Percentiles rank a stretch among this genome's conserved stretches.
phyloP scores from a whole-genome alignment of 2,113 vertebrate species.

The Epinephelus lanceolatus region DNA sequence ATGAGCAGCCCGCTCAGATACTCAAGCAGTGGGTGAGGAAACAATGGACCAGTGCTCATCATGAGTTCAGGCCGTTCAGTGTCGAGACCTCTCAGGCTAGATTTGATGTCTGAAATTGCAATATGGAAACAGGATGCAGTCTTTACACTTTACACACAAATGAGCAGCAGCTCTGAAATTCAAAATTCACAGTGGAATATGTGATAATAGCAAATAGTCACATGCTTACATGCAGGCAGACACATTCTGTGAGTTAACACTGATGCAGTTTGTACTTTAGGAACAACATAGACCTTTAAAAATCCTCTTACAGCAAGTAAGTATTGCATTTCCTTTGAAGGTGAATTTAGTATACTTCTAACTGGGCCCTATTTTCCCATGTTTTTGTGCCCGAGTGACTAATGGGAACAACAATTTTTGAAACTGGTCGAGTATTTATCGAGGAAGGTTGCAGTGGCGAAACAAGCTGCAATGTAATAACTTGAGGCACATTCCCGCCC shows the following conservation, averaged over 20 bases:
- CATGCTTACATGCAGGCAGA: background rate
- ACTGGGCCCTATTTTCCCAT: no score
- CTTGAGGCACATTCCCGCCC: no score
- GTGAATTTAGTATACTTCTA: no score
- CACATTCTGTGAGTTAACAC: background rate
- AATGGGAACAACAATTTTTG: no score
- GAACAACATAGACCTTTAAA: background rate
- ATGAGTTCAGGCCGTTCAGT: conserved; percentile 29
- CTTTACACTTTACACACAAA: background rate
- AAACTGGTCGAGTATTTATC: no score
- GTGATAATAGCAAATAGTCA: background rate
- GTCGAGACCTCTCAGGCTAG: conserved; percentile 28
- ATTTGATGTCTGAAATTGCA: conserved; percentile 31
- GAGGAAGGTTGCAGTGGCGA: no score
- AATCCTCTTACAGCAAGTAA: background rate
- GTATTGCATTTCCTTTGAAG: background rate
- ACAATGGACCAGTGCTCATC: conserved; percentile 44
- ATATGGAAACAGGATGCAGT: background rate
- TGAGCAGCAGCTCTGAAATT: background rate
- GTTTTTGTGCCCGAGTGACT: no score
- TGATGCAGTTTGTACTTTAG: background rate
- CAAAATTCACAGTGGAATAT: background rate
- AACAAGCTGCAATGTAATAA: no score
- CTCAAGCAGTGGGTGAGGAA: conserved; percentile 60
- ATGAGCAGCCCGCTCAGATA: conserved; percentile 64